phyloP scores from a whole-genome alignment of 2,113 vertebrate species.

The Mirza zaza region DNA sequence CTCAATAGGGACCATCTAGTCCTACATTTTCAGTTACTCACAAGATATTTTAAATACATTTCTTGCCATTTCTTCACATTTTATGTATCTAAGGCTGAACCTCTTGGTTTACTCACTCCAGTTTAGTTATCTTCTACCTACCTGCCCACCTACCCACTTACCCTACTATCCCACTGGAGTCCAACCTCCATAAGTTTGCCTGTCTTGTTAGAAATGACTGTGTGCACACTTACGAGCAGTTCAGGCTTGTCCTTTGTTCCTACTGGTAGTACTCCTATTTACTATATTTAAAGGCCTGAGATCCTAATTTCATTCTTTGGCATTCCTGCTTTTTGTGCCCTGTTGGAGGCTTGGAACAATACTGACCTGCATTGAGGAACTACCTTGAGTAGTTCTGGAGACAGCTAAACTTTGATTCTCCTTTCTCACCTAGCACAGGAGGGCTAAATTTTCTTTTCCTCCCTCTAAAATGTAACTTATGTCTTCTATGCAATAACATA shows the following conservation, averaged over 20 bases:
- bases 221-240: not conserved
- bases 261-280: not conserved
- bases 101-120: not conserved
- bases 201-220: not conserved
- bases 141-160: not conserved
- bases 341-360: not conserved
- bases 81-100: not conserved
- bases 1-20: not conserved
- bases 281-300: not conserved
- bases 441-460: not conserved
- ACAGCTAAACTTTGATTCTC: not conserved
- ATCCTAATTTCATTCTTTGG: not conserved
- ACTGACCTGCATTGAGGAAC: not conserved
- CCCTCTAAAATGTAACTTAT: not conserved
- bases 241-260: too few relatives aligned
- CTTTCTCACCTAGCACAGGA: not conserved
- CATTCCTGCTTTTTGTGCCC: not conserved
- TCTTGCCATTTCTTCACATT: not conserved
- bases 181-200: not conserved
- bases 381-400: not conserved
- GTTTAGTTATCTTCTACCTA: not conserved
- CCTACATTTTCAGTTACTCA: not conserved
- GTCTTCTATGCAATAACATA: not conserved
- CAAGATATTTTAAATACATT: not conserved
- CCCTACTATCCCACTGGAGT: not conserved